These are phyloP conservation scores for Drosophila pachea DNA, from an alignment of 1,140 invertebrate species.

Conservation along the genomic window DNA sequence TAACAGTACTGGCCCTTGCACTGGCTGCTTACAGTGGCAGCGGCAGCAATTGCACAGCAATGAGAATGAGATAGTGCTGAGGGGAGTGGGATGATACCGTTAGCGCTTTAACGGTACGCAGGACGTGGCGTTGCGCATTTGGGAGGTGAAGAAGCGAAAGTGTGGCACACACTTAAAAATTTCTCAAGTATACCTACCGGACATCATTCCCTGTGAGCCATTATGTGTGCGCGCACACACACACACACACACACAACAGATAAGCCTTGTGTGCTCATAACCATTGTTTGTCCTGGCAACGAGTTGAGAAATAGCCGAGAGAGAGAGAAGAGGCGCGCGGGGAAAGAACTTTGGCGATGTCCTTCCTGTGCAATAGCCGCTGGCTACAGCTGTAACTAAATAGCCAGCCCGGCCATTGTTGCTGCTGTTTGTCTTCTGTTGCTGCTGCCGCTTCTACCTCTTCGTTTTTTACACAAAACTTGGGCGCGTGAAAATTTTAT, in stretches of 20 bases:
- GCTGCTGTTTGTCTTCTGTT: conserved; percentile 61
- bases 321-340: conserved; percentile 19
- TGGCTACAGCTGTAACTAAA: conserved; percentile 66
- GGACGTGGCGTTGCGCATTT: conserved; percentile 2
- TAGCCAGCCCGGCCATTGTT: conserved; percentile 58
- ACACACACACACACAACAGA: conserved; percentile 12
- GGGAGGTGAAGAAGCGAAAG: conserved; percentile 44
- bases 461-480: conserved; percentile 52
- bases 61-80: neutral
- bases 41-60: conserved; percentile 19
- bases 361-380: conserved; percentile 61
- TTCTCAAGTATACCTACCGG: conserved; percentile 75
- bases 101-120: conserved; percentile 11
- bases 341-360: conserved; percentile 38
- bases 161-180: conserved; percentile 66
- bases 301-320: conserved; percentile 7
- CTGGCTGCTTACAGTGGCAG: conserved; percentile 26
- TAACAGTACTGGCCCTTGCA: conserved; percentile 3
- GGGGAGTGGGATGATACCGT: neutral
- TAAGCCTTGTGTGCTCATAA: conserved; percentile 38
- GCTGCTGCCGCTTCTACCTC: conserved; percentile 22
- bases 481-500: conserved; percentile 74
- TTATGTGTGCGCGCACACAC: conserved; percentile 36
- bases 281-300: conserved; percentile 55
- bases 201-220: conserved; percentile 68